Conservation (phyloP, 2,797 vertebrate genomes). For the Macropus fuliginosus region DNA sequence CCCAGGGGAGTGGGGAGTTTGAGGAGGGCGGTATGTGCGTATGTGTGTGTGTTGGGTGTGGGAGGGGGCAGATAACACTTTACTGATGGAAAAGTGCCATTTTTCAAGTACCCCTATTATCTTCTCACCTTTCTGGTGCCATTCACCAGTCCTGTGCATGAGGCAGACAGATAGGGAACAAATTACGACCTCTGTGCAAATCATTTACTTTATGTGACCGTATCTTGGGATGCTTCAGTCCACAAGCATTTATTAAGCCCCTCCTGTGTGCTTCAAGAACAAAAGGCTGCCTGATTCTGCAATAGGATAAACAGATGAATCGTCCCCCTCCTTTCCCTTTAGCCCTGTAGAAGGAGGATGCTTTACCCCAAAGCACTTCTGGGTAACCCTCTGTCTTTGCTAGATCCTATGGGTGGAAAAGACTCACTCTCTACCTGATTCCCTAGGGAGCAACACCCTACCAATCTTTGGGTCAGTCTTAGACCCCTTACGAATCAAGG, state of each 20-base stretch:
- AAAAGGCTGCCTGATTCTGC: background rate
- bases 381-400: background rate
- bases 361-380: background rate
- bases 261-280: background rate
- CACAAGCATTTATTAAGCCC: background rate
- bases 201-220: background rate
- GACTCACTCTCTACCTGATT: background rate
- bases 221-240: background rate
- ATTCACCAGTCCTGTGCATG: background rate
- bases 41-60: no score
- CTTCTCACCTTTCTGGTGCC: background rate
- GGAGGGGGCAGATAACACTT: background rate
- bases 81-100: slow-evolving; percentile 20
- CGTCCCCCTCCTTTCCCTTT: background rate
- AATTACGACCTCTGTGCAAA: background rate
- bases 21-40: background rate
- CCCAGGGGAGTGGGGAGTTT: background rate
- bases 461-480: background rate
- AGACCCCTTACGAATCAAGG: background rate
- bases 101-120: background rate
- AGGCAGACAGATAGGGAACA: background rate
- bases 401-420: background rate
- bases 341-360: background rate
- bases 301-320: background rate
- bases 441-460: background rate